Conservation (phyloP, 2,888 invertebrate species). For the Sepiola atlantica region DNA sequence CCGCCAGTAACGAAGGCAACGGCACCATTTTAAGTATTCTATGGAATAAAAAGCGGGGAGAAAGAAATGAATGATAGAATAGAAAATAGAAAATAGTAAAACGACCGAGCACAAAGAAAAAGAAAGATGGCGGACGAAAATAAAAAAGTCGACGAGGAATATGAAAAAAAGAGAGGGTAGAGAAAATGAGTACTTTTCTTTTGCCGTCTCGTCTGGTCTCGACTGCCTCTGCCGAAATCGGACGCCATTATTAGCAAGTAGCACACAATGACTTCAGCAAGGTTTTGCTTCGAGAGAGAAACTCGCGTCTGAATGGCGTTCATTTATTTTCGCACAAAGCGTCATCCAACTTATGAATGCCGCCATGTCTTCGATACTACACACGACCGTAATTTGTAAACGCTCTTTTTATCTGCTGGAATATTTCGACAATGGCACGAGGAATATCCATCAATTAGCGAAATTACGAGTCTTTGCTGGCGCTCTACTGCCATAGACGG, state of each 20-base stretch:
- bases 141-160: neutral
- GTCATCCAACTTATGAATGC: conserved; percentile 40
- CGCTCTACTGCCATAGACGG: neutral
- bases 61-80: neutral
- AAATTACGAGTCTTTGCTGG: conserved; percentile 43
- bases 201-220: conserved; percentile 19
- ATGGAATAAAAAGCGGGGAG: neutral
- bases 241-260: conserved; percentile 40
- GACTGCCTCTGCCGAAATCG: conserved; percentile 38
- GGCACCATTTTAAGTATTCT: neutral
- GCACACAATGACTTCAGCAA: conserved; percentile 13
- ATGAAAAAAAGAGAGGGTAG: neutral
- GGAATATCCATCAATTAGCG: conserved; percentile 45
- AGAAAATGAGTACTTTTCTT: neutral
- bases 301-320: conserved; percentile 35
- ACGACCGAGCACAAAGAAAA: neutral
- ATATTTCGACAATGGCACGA: conserved; percentile 44
- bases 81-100: neutral
- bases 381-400: conserved; percentile 45
- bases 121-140: neutral
- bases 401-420: conserved; percentile 34
- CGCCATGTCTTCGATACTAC: conserved; percentile 41
- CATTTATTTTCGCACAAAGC: conserved; percentile 43
- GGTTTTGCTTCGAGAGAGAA: conserved; percentile 46
- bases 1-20: neutral